These are phyloP conservation scores for Eulemur rufifrons DNA, from an alignment of 2,113 vertebrate species.

Conservation along the genomic window DNA sequence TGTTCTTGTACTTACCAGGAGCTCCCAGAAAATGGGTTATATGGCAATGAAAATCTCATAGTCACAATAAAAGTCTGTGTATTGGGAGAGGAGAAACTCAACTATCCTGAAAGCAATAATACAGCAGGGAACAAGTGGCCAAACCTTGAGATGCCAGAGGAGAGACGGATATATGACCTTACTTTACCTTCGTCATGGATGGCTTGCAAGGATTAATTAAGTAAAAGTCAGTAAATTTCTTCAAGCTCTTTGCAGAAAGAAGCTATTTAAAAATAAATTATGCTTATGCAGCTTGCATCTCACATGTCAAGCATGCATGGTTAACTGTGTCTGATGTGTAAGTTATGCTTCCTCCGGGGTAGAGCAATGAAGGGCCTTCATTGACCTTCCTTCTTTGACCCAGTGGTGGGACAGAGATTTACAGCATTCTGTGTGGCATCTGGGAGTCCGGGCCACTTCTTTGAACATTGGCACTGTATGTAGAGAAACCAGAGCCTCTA, in stretches of 20 bases:
- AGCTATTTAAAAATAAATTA: slow-evolving; percentile 63
- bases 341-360: not conserved
- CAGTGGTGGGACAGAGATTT: not conserved
- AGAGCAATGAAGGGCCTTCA: not conserved
- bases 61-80: not conserved
- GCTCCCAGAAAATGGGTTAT: not conserved
- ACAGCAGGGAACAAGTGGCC: not conserved
- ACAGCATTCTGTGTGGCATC: fast-evolving
- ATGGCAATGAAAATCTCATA: not conserved
- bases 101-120: not conserved
- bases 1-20: not conserved
- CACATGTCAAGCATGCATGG: slow-evolving; percentile 28
- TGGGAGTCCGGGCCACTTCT: not conserved
- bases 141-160: slow-evolving; percentile 3
- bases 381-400: slow-evolving; percentile 9
- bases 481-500: not conserved
- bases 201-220: slow-evolving; percentile 48
- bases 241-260: slow-evolving; percentile 43
- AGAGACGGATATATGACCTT: not conserved
- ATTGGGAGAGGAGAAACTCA: not conserved
- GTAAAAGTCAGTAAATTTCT: slow-evolving; percentile 56
- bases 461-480: not conserved
- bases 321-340: slow-evolving; percentile 1
- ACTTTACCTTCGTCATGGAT: slow-evolving; percentile 22
- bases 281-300: not conserved